Conservation (phyloP, 2,888 invertebrate species). For the Melolontha melolontha region DNA sequence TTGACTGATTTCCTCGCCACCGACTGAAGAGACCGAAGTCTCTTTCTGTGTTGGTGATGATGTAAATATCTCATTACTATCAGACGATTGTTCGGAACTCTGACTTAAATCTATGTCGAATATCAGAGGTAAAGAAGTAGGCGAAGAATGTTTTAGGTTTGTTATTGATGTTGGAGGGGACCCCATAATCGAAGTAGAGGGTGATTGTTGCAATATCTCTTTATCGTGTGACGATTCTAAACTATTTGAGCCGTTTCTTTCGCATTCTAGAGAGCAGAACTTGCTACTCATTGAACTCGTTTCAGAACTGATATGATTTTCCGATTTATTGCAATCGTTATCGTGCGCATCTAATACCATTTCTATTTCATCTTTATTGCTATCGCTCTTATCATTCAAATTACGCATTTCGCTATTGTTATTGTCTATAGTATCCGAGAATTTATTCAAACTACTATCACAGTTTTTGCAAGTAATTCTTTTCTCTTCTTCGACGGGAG, state of each 20-base stretch:
- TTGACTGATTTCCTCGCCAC: not conserved
- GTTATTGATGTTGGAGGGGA: conserved; percentile 22
- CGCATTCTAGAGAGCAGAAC: too few relatives aligned
- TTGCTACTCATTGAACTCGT: too few relatives aligned
- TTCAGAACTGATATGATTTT: conserved; percentile 16
- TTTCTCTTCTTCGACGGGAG: conserved; percentile 61
- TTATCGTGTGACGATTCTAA: conserved; percentile 8
- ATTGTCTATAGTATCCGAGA: conserved; percentile 36
- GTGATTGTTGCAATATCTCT: conserved; percentile 16
- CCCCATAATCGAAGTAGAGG: conserved; percentile 6
- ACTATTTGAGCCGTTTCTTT: conserved; percentile 3
- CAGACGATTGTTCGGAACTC: conserved; percentile 2
- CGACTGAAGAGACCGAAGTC: conserved; percentile 12
- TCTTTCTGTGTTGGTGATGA: conserved; percentile 1
- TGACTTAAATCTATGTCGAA: not conserved
- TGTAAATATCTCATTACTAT: not conserved
- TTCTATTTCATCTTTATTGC: conserved; percentile 4
- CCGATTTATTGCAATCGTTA: conserved; percentile 9
- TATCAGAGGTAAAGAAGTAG: too few relatives aligned
- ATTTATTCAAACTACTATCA: conserved; percentile 54
- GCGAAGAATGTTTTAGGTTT: not conserved
- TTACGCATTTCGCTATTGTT: conserved; percentile 41
- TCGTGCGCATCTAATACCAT: too few relatives aligned
- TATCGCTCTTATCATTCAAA: conserved; percentile 32
- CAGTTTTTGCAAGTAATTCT: conserved; percentile 51